Evolutionary conservation across 2,797 vertebrate genomes (phyloP).

Genomic region (Cygnus olor): DNA sequence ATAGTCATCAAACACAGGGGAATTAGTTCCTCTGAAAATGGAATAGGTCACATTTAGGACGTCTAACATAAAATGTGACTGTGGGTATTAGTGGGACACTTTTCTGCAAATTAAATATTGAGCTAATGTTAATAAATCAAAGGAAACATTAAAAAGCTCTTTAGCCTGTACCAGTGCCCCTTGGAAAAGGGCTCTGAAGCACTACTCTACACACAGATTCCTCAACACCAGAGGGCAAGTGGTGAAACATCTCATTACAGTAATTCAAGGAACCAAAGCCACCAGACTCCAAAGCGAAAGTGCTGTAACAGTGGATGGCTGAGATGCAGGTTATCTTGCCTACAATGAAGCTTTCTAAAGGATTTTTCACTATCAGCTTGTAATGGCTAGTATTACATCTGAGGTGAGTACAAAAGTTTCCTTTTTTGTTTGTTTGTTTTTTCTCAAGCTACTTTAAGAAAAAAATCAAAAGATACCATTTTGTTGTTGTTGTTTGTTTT

Average conservation of each 20-base stretch:
- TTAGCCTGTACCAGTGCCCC: not conserved
- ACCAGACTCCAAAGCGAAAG: not conserved
- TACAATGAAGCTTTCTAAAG: not conserved
- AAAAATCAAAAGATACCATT: not conserved
- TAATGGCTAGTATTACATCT: not conserved
- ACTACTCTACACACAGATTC: not conserved
- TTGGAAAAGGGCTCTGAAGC: not conserved
- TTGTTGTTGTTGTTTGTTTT: not conserved
- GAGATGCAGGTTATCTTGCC: not conserved
- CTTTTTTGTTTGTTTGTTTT: no score
- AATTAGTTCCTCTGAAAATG: constrained; percentile 16
- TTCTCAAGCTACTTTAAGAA: not conserved
- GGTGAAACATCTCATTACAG: not conserved
- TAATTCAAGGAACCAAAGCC: not conserved
- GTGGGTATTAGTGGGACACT: not conserved
- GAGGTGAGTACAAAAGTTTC: not conserved
- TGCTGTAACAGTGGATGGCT: not conserved
- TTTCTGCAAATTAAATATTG: constrained; percentile 16
- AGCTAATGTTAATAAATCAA: constrained; percentile 26
- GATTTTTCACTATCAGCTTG: not conserved
- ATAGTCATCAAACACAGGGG: not conserved
- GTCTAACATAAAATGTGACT: not conserved
- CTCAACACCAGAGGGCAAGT: not conserved
- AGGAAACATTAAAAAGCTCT: constrained; percentile 30
- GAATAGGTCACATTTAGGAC: not conserved